These are phyloP conservation scores for Drosophila fungiperda DNA, from an alignment of 2,888 invertebrate genomes.

Conservation along the genomic window DNA sequence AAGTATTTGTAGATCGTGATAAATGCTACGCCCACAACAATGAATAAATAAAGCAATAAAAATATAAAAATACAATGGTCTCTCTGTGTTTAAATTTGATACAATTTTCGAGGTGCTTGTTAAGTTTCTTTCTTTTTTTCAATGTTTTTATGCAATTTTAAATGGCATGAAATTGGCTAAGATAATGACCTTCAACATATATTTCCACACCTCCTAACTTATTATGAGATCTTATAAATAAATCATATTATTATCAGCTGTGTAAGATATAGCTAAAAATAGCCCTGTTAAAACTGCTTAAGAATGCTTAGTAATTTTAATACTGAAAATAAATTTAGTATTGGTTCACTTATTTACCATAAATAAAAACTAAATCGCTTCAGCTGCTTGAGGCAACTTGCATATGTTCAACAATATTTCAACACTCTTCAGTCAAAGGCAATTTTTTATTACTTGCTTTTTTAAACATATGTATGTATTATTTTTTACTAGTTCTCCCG, in stretches of 20 bases:
- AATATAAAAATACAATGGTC: constrained; percentile 29
- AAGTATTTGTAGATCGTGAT: constrained; percentile 72
- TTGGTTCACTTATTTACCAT: not conserved
- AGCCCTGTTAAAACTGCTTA: not conserved
- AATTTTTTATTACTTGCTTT: constrained; percentile 3
- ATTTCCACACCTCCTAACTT: constrained; percentile 31
- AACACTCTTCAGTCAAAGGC: not conserved
- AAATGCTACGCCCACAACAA: constrained; percentile 69
- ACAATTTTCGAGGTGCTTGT: constrained; percentile 55
- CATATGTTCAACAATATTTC: not conserved
- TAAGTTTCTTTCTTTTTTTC: constrained; percentile 22
- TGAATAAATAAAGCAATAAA: constrained; percentile 55
- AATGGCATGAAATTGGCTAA: constrained; percentile 36
- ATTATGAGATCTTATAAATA: not conserved
- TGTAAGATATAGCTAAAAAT: not conserved
- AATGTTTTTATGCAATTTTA: constrained; percentile 32
- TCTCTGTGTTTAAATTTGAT: constrained; percentile 40
- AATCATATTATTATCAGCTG: constrained; percentile 2
- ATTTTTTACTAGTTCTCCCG: constrained; percentile 12
- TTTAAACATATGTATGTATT: not conserved
- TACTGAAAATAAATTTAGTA: not conserved
- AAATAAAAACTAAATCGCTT: not conserved
- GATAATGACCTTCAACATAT: constrained; percentile 34
- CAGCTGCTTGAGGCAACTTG: not conserved
- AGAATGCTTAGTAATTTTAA: not conserved